phyloP scores from a whole-genome alignment of 92 coral and sea anemone genomes.

The Phenganax subtilis region DNA sequence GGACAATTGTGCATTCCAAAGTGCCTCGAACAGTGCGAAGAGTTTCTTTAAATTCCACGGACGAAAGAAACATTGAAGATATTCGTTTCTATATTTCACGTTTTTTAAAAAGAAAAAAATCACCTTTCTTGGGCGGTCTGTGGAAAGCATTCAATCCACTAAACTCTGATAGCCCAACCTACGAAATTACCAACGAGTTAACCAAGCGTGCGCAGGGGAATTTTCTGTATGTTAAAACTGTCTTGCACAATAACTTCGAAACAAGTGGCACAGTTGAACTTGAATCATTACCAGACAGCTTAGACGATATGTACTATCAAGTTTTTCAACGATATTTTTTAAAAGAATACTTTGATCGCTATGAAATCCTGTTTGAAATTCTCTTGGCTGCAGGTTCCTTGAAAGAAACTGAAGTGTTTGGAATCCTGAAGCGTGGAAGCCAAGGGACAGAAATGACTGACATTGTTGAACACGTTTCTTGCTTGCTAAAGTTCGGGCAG shows the following conservation, averaged over 20 bases:
- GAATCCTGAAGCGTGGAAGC: conserved; percentile 35
- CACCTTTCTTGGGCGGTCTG: conserved; percentile 1
- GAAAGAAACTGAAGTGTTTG: conserved; percentile 19
- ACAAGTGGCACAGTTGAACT: conserved; percentile 13
- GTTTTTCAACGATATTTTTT: conserved; percentile 53
- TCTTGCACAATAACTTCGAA: conserved; percentile 36
- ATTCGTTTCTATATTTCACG: conserved; percentile 49
- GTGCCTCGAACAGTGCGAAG: conserved; percentile 33
- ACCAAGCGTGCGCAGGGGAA: conserved; percentile 47
- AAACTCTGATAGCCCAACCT: too few species aligned
- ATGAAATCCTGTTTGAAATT: conserved; percentile 52
- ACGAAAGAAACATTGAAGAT: conserved; percentile 55
- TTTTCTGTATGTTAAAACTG: conserved; percentile 55
- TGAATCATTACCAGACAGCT: conserved; percentile 51
- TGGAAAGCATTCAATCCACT: neutral
- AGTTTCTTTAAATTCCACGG: conserved; percentile 49
- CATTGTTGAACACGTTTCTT: conserved; percentile 21
- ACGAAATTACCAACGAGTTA: neutral
- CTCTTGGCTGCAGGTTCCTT: conserved; percentile 56
- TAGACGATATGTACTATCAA: conserved; percentile 52
- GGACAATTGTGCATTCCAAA: conserved; percentile 27
- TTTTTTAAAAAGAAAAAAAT: neutral
- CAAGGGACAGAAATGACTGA: conserved; percentile 45
- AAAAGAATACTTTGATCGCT: conserved; percentile 40
- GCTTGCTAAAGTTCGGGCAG: conserved; percentile 42